Evolutionary conservation across 1,140 invertebrate genomes (phyloP), one percentile per base, ranked within the genome.

Genomic region (Hyles euphorbiae): DNA sequence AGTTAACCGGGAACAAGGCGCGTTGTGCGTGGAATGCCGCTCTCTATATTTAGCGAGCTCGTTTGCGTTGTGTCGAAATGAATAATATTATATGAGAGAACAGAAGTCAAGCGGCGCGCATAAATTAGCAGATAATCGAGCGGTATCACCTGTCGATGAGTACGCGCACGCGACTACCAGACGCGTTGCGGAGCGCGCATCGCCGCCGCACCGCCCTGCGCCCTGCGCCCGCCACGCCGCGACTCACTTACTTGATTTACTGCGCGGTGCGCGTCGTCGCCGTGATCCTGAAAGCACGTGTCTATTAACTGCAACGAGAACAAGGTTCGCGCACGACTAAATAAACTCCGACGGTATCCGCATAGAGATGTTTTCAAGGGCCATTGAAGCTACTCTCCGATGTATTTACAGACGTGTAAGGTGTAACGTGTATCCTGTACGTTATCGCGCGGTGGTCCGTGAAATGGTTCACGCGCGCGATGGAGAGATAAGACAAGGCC

Each of bases 51-150:
- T 82, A 83, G 78, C 73, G 67, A 70, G 67, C 74, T 76, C 70
- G 77, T 81, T 83, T 76, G 74, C 71, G 68, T 71, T 78, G 67
- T 78, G 71, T 78, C 67, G 61, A 77, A 80, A 82, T 80, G 65
- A 76, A 81, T 80, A 81, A 78, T 78, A 81, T 81, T 71, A 72
- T 76, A 78, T 72, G 72, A 75, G 67, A 74, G 77, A 78, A 80
- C 80, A 83, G 74, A 76, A 84, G 76, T 84, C 74, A 73, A 81
- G 66, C 70, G 73, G 68, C 67, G 68, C 68, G 70, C 78, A 78
- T 84, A 83, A 81, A 83, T 83, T 83, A 83, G 74, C 75, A 77
- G 76, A 80, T 84, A 81, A 86, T 83, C 76, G 75, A 68, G 70
- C 70, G 64, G 70, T 65, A 76, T 81, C 76, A 79, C 70, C 77